Evolutionary conservation across 2,888 invertebrate genomes (phyloP).

Genomic region (Calliscelio sp.): DNA sequence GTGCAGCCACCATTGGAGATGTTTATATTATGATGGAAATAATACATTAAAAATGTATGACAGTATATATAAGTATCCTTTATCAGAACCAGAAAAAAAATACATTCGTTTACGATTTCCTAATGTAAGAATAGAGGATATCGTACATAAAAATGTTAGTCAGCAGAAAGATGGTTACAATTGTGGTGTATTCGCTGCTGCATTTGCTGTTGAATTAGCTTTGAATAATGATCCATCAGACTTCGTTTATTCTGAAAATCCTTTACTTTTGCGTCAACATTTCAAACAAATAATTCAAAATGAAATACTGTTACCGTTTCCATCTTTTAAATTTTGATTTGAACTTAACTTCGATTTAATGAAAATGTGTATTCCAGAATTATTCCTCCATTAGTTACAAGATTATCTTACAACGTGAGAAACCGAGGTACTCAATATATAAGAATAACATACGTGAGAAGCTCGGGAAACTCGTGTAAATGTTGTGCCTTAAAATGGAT

Average conservation of each 20-base stretch:
- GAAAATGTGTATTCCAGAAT: no score
- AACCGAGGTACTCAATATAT: no score
- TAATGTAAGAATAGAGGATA: neutral
- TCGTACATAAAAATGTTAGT: neutral
- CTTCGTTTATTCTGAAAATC: neutral
- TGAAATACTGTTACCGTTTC: no score
- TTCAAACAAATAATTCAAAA: neutral
- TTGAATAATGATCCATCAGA: constrained; percentile 6
- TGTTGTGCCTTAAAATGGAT: no score
- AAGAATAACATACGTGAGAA: no score
- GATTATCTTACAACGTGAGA: no score
- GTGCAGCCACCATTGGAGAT: constrained; percentile 5
- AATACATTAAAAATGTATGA: neutral
- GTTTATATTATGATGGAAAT: constrained; percentile 25
- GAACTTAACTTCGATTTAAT: no score
- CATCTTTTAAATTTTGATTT: no score
- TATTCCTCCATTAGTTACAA: no score
- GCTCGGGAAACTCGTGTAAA: no score
- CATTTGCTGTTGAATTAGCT: constrained; percentile 21
- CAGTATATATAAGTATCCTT: constrained; percentile 1
- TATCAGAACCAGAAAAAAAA: neutral
- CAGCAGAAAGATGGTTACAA: constrained; percentile 1
- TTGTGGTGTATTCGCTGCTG: constrained; percentile 16
- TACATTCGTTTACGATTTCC: constrained; percentile 19
- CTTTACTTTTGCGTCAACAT: neutral